phyloP scores from a whole-genome alignment of 1,140 invertebrate species.

The Drosophila tsacasi region DNA sequence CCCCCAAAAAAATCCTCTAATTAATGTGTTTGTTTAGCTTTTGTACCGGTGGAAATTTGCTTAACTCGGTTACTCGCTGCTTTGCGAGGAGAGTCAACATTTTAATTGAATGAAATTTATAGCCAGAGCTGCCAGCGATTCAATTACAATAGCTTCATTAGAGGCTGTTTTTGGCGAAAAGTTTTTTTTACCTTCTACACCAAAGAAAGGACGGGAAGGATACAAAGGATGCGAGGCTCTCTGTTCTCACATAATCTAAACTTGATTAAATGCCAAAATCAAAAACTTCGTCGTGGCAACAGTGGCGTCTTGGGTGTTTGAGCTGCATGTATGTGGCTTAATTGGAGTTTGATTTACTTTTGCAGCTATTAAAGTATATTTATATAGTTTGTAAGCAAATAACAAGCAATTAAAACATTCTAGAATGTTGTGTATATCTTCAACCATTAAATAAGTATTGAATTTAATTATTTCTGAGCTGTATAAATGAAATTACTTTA shows the following conservation, averaged over 20 bases:
- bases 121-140: constrained; percentile 31
- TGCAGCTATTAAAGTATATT: too few species aligned
- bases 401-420: not conserved
- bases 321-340: not conserved
- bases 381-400: not conserved
- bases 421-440: not conserved
- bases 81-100: constrained; percentile 60
- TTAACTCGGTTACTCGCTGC: constrained; percentile 54
- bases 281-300: not conserved
- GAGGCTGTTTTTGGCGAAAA: constrained; percentile 11
- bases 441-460: too few species aligned
- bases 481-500: too few species aligned
- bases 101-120: constrained; percentile 76
- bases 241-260: constrained; percentile 18
- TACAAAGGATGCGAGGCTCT: not conserved
- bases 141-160: constrained; percentile 60
- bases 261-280: constrained; percentile 25
- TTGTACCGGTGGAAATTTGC: constrained; percentile 61
- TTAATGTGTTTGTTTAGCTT: constrained; percentile 80
- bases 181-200: constrained; percentile 12
- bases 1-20: constrained; percentile 57
- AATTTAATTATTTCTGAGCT: not conserved
- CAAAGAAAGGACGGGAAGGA: not conserved
- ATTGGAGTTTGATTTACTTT: not conserved
- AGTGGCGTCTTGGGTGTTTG: not conserved